Evolutionary conservation across 2,888 invertebrate species (phyloP).

Genomic region (Linyphia triangularis): DNA sequence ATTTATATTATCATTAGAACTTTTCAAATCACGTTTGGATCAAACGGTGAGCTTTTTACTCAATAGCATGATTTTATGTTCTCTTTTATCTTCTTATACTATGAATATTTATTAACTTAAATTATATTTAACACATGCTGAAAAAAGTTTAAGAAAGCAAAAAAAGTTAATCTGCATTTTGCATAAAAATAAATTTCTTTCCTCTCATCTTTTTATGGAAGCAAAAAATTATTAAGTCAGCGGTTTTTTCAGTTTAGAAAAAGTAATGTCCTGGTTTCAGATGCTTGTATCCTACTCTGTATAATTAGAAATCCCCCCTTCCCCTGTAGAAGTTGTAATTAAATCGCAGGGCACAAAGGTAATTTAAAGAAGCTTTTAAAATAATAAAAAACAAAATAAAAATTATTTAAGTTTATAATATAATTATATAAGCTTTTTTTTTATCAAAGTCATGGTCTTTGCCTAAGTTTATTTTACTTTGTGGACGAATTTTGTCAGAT

Average conservation of each 20-base stretch:
- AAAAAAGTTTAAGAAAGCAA: not conserved
- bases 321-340: not conserved
- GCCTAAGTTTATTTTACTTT: not conserved
- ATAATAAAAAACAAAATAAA: not conserved
- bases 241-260: not conserved
- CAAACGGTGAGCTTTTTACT: not conserved
- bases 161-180: slow-evolving; percentile 41
- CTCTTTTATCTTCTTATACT: slow-evolving; percentile 10
- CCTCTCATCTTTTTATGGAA: not conserved
- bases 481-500: not conserved
- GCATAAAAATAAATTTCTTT: slow-evolving; percentile 21
- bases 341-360: not conserved
- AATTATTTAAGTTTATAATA: not conserved
- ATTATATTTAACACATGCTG: slow-evolving; percentile 17
- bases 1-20: slow-evolving; percentile 34
- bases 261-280: not conserved
- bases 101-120: slow-evolving; percentile 56
- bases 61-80: not conserved
- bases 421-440: not conserved
- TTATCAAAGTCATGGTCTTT: not conserved
- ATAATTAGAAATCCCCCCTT: slow-evolving; percentile 15
- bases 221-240: not conserved
- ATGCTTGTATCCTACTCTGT: not conserved
- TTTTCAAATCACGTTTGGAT: slow-evolving; percentile 14
- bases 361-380: not conserved